Evolutionary conservation across 92 coral and sea anemone genomes (phyloP).

Genomic region (Palythoa grandis): DNA sequence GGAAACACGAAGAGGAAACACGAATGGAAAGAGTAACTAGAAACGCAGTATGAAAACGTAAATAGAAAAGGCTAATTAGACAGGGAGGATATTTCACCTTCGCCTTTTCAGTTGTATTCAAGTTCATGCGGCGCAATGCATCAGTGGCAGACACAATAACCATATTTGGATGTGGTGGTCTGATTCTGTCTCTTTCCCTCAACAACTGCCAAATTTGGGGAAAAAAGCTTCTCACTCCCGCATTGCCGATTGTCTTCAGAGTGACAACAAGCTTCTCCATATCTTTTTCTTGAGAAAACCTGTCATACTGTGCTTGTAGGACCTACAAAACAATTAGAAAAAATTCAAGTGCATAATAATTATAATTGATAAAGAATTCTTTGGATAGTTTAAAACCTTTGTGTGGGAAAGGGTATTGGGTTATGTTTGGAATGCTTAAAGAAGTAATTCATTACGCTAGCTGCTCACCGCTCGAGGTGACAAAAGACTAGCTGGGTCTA

Average conservation of each 20-base stretch:
- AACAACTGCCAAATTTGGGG: conserved; percentile 42
- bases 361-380: neutral
- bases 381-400: too few species aligned
- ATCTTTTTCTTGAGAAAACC: conserved; percentile 30
- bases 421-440: too few species aligned
- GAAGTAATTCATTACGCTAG: too few species aligned
- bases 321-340: neutral
- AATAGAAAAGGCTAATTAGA: neutral
- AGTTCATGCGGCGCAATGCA: conserved; percentile 55
- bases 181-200: conserved; percentile 41
- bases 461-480: too few species aligned
- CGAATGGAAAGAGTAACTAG: too few species aligned
- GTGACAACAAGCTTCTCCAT: conserved; percentile 64
- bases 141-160: conserved; percentile 64
- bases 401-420: too few species aligned
- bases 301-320: conserved; percentile 38
- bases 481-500: too few species aligned
- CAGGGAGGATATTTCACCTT: conserved; percentile 31
- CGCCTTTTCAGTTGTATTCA: conserved; percentile 2
- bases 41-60: too few species aligned
- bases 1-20: too few species aligned
- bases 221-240: conserved; percentile 48
- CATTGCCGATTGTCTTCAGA: conserved; percentile 59
- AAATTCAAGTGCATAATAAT: neutral
- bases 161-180: conserved; percentile 46